phyloP scores from a whole-genome alignment of 2,888 invertebrate species.

The Epinotia nisella region DNA sequence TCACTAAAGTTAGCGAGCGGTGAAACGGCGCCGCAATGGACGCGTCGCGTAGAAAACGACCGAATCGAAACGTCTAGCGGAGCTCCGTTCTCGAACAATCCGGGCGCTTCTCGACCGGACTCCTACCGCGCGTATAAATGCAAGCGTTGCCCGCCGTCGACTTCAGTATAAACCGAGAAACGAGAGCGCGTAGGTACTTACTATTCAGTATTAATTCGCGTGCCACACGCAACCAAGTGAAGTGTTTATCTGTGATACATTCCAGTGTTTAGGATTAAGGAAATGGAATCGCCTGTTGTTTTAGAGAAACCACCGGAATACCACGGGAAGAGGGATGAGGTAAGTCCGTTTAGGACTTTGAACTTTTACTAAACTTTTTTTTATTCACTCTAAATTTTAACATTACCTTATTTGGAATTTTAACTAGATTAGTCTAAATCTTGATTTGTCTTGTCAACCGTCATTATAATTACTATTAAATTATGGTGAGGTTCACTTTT shows the following conservation, averaged over 20 bases:
- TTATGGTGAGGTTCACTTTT: neutral
- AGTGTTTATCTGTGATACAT: conserved; percentile 73
- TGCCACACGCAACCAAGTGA: conserved; percentile 59
- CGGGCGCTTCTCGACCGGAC: conserved; percentile 58
- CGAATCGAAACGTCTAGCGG: conserved; percentile 35
- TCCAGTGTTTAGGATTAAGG: conserved; percentile 68
- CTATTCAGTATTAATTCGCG: conserved; percentile 54
- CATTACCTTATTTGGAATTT: conserved; percentile 36
- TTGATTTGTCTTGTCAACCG: neutral
- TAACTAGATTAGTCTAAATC: conserved; percentile 9
- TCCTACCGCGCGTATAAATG: conserved; percentile 69
- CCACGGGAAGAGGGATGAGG: conserved; percentile 79
- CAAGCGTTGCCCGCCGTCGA: conserved; percentile 55
- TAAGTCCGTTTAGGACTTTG: conserved; percentile 60
- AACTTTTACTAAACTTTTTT: conserved; percentile 48
- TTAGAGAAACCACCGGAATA: conserved; percentile 86
- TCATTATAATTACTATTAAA: neutral
- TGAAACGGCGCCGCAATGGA: conserved; percentile 43
- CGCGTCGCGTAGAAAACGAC: conserved; percentile 6
- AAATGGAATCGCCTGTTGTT: conserved; percentile 86
- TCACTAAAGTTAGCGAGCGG: conserved; percentile 46
- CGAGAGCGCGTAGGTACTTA: conserved; percentile 60
- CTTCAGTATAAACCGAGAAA: conserved; percentile 71
- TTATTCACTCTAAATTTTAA: conserved; percentile 39
- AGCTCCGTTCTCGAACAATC: conserved; percentile 64